These are phyloP conservation scores for Temnothorax unifasciatus DNA, from an alignment of 2,888 invertebrate species.

Conservation along the genomic window DNA sequence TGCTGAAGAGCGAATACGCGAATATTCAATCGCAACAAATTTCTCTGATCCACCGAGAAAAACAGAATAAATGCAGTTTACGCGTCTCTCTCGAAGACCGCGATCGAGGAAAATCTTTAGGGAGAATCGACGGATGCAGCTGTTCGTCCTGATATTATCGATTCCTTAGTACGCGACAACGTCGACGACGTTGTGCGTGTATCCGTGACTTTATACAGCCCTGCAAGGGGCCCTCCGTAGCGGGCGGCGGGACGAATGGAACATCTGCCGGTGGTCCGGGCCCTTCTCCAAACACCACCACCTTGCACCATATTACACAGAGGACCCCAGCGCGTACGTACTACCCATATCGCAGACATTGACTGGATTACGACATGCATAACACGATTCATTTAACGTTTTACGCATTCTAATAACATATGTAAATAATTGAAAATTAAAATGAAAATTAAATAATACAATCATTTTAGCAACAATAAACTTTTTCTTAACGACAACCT, in stretches of 20 bases:
- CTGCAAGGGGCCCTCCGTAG: slow-evolving; percentile 75
- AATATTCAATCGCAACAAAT: slow-evolving; percentile 23
- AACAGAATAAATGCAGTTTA: slow-evolving; percentile 15
- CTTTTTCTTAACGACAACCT: not conserved
- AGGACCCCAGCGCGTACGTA: slow-evolving; percentile 64
- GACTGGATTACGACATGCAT: slow-evolving; percentile 28
- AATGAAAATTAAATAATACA: not conserved
- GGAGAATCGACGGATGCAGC: slow-evolving; percentile 71
- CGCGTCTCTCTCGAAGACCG: slow-evolving; percentile 11
- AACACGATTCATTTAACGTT: slow-evolving; percentile 17
- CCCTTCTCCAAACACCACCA: slow-evolving; percentile 78
- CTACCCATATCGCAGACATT: slow-evolving; percentile 70
- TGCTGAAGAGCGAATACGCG: not conserved
- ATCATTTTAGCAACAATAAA: not conserved
- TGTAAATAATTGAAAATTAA: not conserved
- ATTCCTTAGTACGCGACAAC: slow-evolving; percentile 71
- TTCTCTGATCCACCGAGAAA: slow-evolving; percentile 18
- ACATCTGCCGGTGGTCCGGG: slow-evolving; percentile 84
- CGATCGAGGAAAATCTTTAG: slow-evolving; percentile 57
- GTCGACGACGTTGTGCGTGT: slow-evolving; percentile 55
- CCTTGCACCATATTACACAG: slow-evolving; percentile 78
- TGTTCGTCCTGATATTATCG: slow-evolving; percentile 75
- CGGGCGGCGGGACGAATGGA: slow-evolving; percentile 83
- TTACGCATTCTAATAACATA: slow-evolving; percentile 3
- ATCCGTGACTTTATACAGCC: slow-evolving; percentile 79